These are phyloP conservation scores for Leptinotarsa undecemlineata DNA, from an alignment of 1,140 invertebrate species.

Conservation along the genomic window DNA sequence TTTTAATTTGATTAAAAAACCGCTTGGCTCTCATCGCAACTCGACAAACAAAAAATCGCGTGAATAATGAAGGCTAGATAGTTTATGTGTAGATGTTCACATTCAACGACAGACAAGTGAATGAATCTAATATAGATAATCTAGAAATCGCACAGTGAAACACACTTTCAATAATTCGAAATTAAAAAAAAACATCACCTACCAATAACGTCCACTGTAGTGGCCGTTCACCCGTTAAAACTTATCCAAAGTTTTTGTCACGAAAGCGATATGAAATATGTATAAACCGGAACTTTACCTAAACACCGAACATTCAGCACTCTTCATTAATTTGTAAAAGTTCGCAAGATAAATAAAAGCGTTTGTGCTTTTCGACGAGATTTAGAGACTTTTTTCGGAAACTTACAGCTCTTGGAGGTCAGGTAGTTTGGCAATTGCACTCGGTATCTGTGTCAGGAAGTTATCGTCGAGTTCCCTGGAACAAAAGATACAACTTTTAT, in stretches of 20 bases:
- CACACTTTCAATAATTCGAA: no score
- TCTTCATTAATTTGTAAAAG: constrained; percentile 1
- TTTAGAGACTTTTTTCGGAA: constrained; percentile 6
- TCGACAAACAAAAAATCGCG: no score
- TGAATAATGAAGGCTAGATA: no score
- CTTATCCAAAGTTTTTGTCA: neutral
- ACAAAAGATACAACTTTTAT: constrained; percentile 41
- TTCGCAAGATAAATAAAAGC: neutral
- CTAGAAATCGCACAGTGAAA: no score
- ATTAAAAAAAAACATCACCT: no score
- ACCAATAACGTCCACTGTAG: no score
- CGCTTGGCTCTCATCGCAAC: no score
- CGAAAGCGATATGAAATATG: constrained; percentile 7
- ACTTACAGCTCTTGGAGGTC: constrained; percentile 76
- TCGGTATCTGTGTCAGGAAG: constrained; percentile 67
- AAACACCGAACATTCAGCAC: neutral
- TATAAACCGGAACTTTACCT: neutral
- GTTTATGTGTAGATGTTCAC: no score
- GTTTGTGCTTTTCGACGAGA: constrained; percentile 6
- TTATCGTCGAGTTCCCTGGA: constrained; percentile 76
- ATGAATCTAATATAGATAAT: no score
- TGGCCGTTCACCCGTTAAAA: no score
- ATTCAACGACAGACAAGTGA: no score
- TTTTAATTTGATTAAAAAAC: no score
- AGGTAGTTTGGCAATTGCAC: constrained; percentile 65